These are phyloP conservation scores for Cynopterus brachyotis DNA, from an alignment of 2,113 vertebrate species.

Conservation along the genomic window DNA sequence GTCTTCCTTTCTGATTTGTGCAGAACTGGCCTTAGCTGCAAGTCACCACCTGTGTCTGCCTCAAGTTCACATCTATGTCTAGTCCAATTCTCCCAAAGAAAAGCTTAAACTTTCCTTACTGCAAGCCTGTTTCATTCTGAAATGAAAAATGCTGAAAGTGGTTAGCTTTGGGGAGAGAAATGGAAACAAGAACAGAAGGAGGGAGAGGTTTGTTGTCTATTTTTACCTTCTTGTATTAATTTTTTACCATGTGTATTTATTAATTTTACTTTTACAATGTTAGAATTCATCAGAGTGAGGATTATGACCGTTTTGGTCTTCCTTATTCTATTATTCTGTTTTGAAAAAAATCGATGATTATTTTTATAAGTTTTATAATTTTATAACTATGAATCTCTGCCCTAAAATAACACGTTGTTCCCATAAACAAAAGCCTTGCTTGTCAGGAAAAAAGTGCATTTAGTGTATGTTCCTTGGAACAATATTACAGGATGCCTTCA, in stretches of 20 bases:
- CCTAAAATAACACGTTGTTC: neutral
- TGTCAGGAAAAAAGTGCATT: neutral
- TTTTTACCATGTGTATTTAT: neutral
- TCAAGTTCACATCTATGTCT: neutral
- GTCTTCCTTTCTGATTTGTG: slow-evolving; percentile 22
- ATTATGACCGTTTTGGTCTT: neutral
- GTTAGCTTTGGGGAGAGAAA: neutral
- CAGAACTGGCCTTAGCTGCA: neutral
- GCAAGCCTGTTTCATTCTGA: neutral
- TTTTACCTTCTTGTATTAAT: neutral
- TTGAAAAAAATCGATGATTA: slow-evolving; percentile 32
- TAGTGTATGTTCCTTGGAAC: neutral
- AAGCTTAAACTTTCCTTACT: neutral
- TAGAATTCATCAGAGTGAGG: neutral
- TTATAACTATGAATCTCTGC: slow-evolving; percentile 2
- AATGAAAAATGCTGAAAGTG: neutral
- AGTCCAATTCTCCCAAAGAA: neutral
- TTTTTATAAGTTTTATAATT: neutral
- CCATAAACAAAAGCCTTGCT: slow-evolving; percentile 30
- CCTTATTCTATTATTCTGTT: slow-evolving; percentile 28
- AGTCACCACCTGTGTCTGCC: neutral
- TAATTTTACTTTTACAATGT: slow-evolving; percentile 8
- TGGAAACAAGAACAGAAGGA: neutral
- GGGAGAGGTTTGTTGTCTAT: neutral
- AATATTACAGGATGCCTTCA: neutral